Evolutionary conservation across 2,888 invertebrate species (phyloP).

Genomic region (Phytoseiulus persimilis): DNA sequence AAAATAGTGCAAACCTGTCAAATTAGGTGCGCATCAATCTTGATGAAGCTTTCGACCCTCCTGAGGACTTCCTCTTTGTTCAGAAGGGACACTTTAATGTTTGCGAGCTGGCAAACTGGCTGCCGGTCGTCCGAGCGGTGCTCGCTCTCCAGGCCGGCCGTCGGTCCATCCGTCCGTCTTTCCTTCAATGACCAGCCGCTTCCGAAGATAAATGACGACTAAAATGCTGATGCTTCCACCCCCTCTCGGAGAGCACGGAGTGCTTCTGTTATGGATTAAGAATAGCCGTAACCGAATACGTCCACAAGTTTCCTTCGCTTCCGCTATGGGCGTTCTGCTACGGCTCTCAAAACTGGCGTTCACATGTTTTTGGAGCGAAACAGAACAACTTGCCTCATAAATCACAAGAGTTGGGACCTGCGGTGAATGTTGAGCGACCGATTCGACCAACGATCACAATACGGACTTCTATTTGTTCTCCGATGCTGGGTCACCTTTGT

Average conservation of each 20-base stretch:
- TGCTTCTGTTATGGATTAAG: background rate
- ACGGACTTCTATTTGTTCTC: too few relatives aligned
- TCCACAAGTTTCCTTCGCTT: background rate
- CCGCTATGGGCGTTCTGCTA: background rate
- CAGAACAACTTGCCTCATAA: too few relatives aligned
- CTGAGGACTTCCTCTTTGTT: background rate
- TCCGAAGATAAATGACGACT: background rate
- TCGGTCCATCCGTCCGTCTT: too few relatives aligned
- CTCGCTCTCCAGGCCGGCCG: too few relatives aligned
- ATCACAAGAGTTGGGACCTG: too few relatives aligned
- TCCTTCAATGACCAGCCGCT: background rate
- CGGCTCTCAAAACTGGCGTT: too few relatives aligned
- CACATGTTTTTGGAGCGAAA: too few relatives aligned
- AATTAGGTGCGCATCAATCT: slow-evolving; percentile 5
- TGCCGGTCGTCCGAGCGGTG: too few relatives aligned
- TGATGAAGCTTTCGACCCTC: background rate
- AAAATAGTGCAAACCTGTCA: slow-evolving; percentile 5
- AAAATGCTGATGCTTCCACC: background rate
- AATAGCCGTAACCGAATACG: background rate
- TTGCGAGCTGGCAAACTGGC: background rate
- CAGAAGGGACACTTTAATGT: background rate
- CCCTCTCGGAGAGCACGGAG: background rate
- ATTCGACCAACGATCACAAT: too few relatives aligned
- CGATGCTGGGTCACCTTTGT: too few relatives aligned
- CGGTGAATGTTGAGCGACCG: too few relatives aligned